Base-by-base conservation (phyloP, 2,797 vertebrate genomes). In the Merluccius polli region DNA sequence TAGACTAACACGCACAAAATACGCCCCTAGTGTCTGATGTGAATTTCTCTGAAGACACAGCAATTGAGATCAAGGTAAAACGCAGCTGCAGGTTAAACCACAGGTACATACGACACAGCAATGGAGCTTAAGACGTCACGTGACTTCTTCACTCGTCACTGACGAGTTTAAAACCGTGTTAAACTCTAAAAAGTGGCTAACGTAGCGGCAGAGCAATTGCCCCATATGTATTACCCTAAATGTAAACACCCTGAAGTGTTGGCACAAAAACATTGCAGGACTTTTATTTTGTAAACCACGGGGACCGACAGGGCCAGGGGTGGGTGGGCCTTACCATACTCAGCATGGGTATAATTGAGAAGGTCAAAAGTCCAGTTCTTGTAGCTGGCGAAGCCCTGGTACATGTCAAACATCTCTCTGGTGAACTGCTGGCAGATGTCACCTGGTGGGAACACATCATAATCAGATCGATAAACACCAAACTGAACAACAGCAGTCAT, bases 351-450 rank as follows among this genome's bases (percentile, higher is more conserved):
- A 38, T 96, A 97, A 89, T 96, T 98, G 12, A 96, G 79, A 7
- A 95, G 68, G 72, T 97, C 94, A 92, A 96, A 98, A 79, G 90
- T 91, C 97, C 97, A 99, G 18, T 83, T 72, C 80, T 95, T 98
- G 77, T 95, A 95, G 71, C 63, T 83, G 0, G 97, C 94, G 70
- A 95, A 98, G 76, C 89, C 94, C 78, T 94, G 92, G 86, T 99
- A 99, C 97, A 99, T 97, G 73, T 98, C 94, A 88, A 98, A 97
- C 88, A 99, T 90, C 87, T 99, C 97, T 82, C 86, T 91, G 67
- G 95, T 96, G 92, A 99, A 99, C 77, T 98, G 97, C 11, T 99
- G 98, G 82, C 97, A 99, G 84, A 99, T 97, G 87, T 99, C 98
- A 78, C 98, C 97, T 99, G 87, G 78, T 93, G 83, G 76, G 70